Conservation (phyloP, 2,888 invertebrate species). For the Nephrocerus scutellatus region DNA sequence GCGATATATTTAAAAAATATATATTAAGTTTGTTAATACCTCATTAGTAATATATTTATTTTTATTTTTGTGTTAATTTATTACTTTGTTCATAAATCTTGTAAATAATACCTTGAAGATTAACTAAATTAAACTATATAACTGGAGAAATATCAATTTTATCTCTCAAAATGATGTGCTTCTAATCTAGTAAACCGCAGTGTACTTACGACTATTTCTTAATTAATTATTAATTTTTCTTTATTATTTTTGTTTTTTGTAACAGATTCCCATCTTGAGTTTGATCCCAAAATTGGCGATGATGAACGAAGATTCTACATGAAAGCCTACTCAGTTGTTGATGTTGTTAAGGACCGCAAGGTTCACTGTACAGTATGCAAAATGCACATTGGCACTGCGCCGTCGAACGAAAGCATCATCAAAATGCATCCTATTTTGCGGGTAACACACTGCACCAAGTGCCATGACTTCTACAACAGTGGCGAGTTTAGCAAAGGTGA, state of each 20-base stretch:
- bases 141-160: too few species aligned
- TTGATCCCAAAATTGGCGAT: slow-evolving; percentile 52
- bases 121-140: too few species aligned
- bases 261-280: slow-evolving; percentile 43
- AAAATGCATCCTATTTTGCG: slow-evolving; percentile 66
- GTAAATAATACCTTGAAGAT: too few species aligned
- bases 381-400: slow-evolving; percentile 65
- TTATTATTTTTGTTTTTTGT: slow-evolving; percentile 17
- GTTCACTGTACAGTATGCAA: slow-evolving; percentile 73
- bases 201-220: too few species aligned
- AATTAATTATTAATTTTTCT: too few species aligned
- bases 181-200: too few species aligned
- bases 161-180: too few species aligned
- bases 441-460: slow-evolving; percentile 64
- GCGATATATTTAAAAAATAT: too few species aligned
- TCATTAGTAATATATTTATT: too few species aligned
- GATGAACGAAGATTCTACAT: slow-evolving; percentile 52
- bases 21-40: too few species aligned
- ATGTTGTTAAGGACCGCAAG: slow-evolving; percentile 53
- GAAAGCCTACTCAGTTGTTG: slow-evolving; percentile 54
- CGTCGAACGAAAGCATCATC: slow-evolving; percentile 57
- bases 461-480: slow-evolving; percentile 71
- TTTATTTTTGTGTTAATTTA: too few species aligned
- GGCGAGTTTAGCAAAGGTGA: slow-evolving; percentile 77
- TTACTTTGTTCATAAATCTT: too few species aligned